Conservation (phyloP, 2,888 invertebrate species). For the Coenonympha glycerion region DNA sequence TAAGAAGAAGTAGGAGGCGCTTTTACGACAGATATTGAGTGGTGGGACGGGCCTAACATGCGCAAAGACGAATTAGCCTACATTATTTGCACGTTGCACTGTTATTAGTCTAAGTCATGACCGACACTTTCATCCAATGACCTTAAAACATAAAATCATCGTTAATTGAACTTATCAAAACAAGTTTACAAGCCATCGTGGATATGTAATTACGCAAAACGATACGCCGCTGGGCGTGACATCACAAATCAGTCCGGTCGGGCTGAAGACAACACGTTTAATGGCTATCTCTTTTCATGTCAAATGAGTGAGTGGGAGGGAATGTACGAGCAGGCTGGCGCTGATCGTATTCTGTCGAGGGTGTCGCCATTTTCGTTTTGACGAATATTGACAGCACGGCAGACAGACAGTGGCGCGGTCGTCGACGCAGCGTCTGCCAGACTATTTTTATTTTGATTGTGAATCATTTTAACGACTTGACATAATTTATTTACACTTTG, state of each 20-base stretch:
- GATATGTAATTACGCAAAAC: constrained; percentile 73
- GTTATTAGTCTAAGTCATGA: constrained; percentile 56
- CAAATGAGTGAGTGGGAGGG: constrained; percentile 41
- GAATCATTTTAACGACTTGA: constrained; percentile 61
- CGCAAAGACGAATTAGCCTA: constrained; percentile 66
- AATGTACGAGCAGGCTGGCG: constrained; percentile 52
- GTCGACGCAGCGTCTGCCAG: constrained; percentile 70
- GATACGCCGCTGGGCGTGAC: constrained; percentile 77
- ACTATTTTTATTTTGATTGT: constrained; percentile 75
- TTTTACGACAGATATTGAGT: constrained; percentile 75
- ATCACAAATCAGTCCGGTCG: constrained; percentile 73
- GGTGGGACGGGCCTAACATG: constrained; percentile 74
- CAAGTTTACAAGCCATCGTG: constrained; percentile 67
- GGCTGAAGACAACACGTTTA: constrained; percentile 66
- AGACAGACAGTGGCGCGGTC: constrained; percentile 74
- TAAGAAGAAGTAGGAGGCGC: constrained; percentile 74
- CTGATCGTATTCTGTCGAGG: constrained; percentile 75
- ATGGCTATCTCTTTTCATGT: constrained; percentile 43
- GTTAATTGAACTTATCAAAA: constrained; percentile 71
- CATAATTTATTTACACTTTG: constrained; percentile 37
- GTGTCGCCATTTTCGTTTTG: constrained; percentile 84
- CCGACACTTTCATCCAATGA: constrained; percentile 62
- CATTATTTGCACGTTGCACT: constrained; percentile 45
- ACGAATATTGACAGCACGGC: constrained; percentile 83
- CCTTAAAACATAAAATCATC: constrained; percentile 57